These are phyloP conservation scores for Leptopilina myrica DNA, from an alignment of 2,888 invertebrate species.

Conservation along the genomic window DNA sequence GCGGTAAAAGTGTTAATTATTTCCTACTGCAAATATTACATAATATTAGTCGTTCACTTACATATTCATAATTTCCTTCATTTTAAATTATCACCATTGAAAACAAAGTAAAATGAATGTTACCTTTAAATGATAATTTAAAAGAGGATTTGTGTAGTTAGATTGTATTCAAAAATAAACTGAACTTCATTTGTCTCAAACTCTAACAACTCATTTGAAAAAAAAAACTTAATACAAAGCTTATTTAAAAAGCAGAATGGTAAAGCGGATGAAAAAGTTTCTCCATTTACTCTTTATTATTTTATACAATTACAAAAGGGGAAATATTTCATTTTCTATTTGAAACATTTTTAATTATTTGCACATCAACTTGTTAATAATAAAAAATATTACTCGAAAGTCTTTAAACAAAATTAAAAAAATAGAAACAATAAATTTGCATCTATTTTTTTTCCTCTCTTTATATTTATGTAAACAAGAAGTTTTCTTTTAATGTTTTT, in stretches of 20 bases:
- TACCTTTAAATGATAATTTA: neutral
- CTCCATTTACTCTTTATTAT: neutral
- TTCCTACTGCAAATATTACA: no score
- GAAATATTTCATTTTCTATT: no score
- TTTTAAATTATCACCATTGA: neutral
- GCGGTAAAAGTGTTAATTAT: no score
- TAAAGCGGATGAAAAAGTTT: slow-evolving; percentile 23
- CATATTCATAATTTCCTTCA: neutral
- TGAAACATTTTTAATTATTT: no score
- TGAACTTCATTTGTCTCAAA: slow-evolving; percentile 1
- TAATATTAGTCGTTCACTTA: neutral
- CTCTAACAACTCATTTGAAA: neutral
- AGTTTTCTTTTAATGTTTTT: no score
- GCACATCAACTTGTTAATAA: no score
- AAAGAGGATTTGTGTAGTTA: neutral
- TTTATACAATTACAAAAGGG: neutral
- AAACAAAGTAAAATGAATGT: neutral
- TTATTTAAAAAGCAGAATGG: slow-evolving; percentile 2
- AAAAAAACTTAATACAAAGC: slow-evolving; percentile 8
- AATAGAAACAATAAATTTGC: no score
- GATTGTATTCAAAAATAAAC: neutral
- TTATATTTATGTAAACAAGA: no score
- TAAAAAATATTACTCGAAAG: no score
- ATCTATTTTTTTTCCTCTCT: no score
- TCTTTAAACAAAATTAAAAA: no score